Percentiles rank a stretch among this genome's conserved stretches.
Evolutionary conservation across 2,888 invertebrate species (phyloP).

Genomic region (Tetheella fluctuosa): DNA sequence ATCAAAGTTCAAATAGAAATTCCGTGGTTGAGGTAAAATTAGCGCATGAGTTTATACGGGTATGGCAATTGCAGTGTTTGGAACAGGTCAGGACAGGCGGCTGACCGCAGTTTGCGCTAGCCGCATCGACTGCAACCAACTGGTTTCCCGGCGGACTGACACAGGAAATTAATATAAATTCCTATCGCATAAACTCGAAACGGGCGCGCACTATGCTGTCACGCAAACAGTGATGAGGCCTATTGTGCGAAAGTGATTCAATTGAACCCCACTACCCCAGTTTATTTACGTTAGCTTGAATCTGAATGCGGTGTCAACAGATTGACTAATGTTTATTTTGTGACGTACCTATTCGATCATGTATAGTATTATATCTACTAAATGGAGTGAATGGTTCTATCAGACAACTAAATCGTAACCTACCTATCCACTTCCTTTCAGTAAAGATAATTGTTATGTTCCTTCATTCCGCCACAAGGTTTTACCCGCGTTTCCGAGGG

Average conservation of each 20-base stretch:
- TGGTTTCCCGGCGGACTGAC: constrained; percentile 63
- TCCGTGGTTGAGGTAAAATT: constrained; percentile 67
- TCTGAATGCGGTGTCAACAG: constrained; percentile 55
- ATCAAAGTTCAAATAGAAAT: constrained; percentile 61
- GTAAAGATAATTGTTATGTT: too few relatives aligned
- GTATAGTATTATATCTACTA: background rate
- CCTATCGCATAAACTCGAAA: constrained; percentile 74
- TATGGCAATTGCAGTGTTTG: constrained; percentile 72
- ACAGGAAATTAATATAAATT: constrained; percentile 83
- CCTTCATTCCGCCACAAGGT: too few relatives aligned
- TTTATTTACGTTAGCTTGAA: constrained; percentile 63
- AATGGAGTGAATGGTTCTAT: background rate
- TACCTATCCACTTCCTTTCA: background rate
- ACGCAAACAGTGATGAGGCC: constrained; percentile 70
- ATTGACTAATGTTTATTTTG: constrained; percentile 33
- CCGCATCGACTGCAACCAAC: constrained; percentile 72
- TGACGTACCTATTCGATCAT: background rate
- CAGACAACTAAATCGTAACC: too few relatives aligned
- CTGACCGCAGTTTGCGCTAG: constrained; percentile 70
- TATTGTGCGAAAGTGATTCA: constrained; percentile 71
- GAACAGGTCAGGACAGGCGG: constrained; percentile 68
- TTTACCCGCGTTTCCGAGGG: too few relatives aligned
- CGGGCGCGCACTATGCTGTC: constrained; percentile 58
- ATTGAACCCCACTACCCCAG: constrained; percentile 63
- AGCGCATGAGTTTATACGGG: constrained; percentile 71